Percentiles rank a stretch among this genome's conserved stretches.
phyloP scores from a whole-genome alignment of 2,797 vertebrate species.

The Margarornis squamiger region DNA sequence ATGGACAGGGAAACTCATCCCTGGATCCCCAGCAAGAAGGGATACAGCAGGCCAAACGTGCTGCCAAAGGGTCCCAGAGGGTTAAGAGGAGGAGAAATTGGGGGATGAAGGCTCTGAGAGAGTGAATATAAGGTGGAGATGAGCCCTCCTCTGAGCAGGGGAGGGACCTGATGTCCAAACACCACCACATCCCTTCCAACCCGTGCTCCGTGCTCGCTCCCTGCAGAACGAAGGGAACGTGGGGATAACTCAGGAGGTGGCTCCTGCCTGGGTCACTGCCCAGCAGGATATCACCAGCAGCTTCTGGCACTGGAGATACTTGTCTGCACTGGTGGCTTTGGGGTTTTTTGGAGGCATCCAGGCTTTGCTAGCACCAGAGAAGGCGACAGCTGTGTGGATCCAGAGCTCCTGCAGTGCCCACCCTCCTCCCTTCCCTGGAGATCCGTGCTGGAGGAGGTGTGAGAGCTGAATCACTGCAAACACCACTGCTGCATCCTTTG shows the following conservation, averaged over 20 bases:
- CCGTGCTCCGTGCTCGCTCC: rapidly evolving
- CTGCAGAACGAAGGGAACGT: background rate
- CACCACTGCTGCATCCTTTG: rapidly evolving
- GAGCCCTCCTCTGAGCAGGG: background rate
- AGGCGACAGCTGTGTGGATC: background rate
- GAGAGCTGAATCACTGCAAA: background rate
- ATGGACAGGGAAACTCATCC: background rate
- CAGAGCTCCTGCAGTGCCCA: background rate
- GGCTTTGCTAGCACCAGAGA: rapidly evolving
- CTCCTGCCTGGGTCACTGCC: background rate
- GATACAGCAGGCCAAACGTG: rapidly evolving
- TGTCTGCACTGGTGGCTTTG: rapidly evolving
- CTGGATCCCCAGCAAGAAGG: rapidly evolving
- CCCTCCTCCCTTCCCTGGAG: background rate
- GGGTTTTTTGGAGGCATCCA: background rate
- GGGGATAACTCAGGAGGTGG: rapidly evolving
- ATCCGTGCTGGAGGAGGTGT: background rate
- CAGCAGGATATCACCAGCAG: rapidly evolving
- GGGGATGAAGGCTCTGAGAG: background rate
- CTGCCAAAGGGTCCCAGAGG: background rate
- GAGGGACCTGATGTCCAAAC: too few species aligned
- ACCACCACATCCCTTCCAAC: background rate
- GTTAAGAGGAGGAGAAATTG: background rate
- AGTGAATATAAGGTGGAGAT: rapidly evolving
- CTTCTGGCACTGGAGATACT: background rate